These are phyloP conservation scores for Dyspetes luteomarginatus DNA, from an alignment of 2,888 invertebrate species.

Conservation along the genomic window DNA sequence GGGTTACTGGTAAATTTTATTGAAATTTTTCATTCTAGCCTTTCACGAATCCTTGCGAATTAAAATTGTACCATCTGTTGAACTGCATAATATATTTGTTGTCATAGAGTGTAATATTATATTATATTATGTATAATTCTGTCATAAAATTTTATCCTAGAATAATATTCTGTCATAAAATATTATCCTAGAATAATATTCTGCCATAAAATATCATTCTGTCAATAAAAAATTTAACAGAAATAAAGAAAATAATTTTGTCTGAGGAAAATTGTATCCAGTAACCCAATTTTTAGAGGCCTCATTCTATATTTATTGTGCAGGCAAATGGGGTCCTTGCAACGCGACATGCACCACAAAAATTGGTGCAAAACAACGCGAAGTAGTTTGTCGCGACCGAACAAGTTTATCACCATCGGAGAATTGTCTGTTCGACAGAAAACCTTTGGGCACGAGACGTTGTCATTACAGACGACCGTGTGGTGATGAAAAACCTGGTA, in stretches of 20 bases:
- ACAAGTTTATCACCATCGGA: conserved; percentile 73
- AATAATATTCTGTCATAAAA: too few species aligned
- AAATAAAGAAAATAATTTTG: too few species aligned
- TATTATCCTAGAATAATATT: background rate
- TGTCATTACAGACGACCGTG: conserved; percentile 78
- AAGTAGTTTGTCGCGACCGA: conserved; percentile 77
- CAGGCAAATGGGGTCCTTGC: conserved; percentile 78
- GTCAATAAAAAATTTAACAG: too few species aligned
- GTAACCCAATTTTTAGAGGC: too few species aligned
- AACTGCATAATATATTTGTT: too few species aligned
- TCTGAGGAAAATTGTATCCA: too few species aligned
- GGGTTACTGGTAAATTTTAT: conserved; percentile 76
- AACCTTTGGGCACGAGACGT: conserved; percentile 76
- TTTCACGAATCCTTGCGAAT: too few species aligned
- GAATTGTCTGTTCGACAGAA: conserved; percentile 76
- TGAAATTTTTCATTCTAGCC: background rate
- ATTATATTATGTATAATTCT: too few species aligned
- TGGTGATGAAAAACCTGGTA: conserved; percentile 76
- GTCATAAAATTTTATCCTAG: background rate
- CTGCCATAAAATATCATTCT: background rate
- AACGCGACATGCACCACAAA: conserved; percentile 77
- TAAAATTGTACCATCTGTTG: too few species aligned
- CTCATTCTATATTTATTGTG: too few species aligned
- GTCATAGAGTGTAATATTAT: too few species aligned
- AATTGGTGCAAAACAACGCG: conserved; percentile 75